Percentiles rank a stretch among this genome's conserved stretches.
phyloP scores from a whole-genome alignment of 2,888 invertebrate species.

The Hylaea fasciaria region DNA sequence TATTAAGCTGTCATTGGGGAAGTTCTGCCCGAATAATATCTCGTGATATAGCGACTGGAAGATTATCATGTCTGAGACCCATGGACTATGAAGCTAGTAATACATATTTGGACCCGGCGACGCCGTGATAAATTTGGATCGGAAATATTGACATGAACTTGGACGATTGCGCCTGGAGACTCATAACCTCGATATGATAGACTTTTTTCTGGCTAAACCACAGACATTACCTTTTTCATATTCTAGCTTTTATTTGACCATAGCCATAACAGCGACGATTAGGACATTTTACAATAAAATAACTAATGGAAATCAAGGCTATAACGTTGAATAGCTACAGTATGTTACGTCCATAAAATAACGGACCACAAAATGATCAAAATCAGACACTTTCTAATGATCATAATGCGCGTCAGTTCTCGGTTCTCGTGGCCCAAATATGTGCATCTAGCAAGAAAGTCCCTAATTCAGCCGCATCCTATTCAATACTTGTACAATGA shows the following conservation, averaged over 20 bases:
- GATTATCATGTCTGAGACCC: constrained; percentile 65
- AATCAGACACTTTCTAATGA: constrained; percentile 60
- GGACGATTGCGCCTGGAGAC: background rate
- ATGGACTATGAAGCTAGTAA: too few species aligned
- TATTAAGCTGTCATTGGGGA: constrained; percentile 62
- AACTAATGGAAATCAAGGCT: constrained; percentile 7
- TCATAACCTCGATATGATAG: background rate
- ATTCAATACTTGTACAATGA: background rate
- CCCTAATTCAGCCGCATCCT: background rate
- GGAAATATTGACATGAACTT: constrained; percentile 30
- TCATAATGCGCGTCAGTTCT: constrained; percentile 50
- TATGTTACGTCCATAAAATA: constrained; percentile 39
- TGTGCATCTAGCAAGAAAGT: background rate
- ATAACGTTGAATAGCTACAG: constrained; percentile 22
- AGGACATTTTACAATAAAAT: constrained; percentile 9
- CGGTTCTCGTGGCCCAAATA: constrained; percentile 22
- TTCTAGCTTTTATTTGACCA: background rate
- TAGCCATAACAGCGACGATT: background rate
- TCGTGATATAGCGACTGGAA: constrained; percentile 61
- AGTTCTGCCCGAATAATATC: constrained; percentile 61
- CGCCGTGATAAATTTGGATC: constrained; percentile 40
- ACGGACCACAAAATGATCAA: constrained; percentile 48
- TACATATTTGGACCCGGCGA: too few species aligned
- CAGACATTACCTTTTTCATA: background rate
- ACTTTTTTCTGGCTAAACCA: too few species aligned